Conservation (phyloP, 1,140 invertebrate genomes). For the Zaprionus lachaisei region DNA sequence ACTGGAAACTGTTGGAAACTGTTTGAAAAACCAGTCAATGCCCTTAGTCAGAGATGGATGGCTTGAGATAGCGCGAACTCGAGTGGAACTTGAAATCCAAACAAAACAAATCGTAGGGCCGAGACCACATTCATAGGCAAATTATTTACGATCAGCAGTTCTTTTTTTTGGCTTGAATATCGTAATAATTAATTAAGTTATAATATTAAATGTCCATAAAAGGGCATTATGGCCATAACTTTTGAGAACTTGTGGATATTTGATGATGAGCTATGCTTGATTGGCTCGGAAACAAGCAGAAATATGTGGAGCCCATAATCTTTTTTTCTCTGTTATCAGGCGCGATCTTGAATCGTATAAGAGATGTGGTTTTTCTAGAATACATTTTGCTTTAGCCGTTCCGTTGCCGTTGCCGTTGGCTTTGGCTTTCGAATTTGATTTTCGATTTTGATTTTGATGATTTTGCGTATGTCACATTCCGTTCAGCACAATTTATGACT, state of each 20-base stretch:
- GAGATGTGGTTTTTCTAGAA: conserved; percentile 24
- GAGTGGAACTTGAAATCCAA: conserved; percentile 10
- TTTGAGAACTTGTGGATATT: conserved; percentile 59
- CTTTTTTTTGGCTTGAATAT: conserved; percentile 48
- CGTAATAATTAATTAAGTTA: conserved; percentile 81
- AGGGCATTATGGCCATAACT: conserved; percentile 79
- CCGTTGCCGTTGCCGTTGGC: background rate
- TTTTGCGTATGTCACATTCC: conserved; percentile 39
- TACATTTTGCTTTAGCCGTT: conserved; percentile 1
- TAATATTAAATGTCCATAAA: conserved; percentile 81
- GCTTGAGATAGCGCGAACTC: conserved; percentile 1
- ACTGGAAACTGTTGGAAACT: conserved; percentile 2
- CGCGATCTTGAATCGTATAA: conserved; percentile 34
- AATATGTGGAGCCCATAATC: conserved; percentile 8
- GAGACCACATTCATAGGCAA: conserved; percentile 65
- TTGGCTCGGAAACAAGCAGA: conserved; percentile 38
- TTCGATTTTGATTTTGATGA: conserved; percentile 13
- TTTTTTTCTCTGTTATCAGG: background rate
- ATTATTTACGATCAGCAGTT: conserved; percentile 60
- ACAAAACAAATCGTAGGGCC: conserved; percentile 11
- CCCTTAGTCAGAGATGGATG: conserved; percentile 11
- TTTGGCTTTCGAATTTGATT: background rate
- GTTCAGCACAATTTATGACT: conserved; percentile 43
- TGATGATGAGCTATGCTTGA: conserved; percentile 56
- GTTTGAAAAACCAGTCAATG: conserved; percentile 1